Evolutionary conservation across 1,140 invertebrate species (phyloP), one percentile per base, ranked within the genome.

Genomic region (Amyelois transitella): DNA sequence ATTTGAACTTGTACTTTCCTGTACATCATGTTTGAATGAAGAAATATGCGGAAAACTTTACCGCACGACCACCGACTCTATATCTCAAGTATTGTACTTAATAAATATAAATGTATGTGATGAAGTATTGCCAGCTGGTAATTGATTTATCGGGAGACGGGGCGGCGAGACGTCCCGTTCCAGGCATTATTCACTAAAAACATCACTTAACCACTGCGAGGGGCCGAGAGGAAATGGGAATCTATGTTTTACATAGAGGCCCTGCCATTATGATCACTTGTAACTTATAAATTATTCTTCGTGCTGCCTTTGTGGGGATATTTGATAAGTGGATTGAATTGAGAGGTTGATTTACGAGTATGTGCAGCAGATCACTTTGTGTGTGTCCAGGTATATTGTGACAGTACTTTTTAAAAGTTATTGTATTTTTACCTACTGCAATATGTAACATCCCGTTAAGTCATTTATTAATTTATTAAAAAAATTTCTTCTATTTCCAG

Each of bases 101-200:
- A 14, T 14, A 38, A 14, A 38, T 38, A 38, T 38, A 38, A 14
- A 38, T 38, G n/a, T 38, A 38, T 38, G 12, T 38, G 32, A 57
- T 64, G 63, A 61, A 60, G 51, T 63, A 70, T 62, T 62, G 58
- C 62, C 54, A 57, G 62, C 44, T 58, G 66, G 73, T 78, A 68
- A 69, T 71, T 78, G 76, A 81, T 84, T 80, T 84, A 84, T 83
- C 69, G 66, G 64, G 57, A 75, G 62, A 70, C 69, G 77, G 72
- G 75, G 73, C 66, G 62, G 62, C 55, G 67, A 67, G 58, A 64
- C 69, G 67, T 68, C 68, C 73, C 69, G 69, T 62, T 66, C 68
- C 61, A 58, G 66, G 61, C 78, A 79, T 81, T 80, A 83, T 70
- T 81, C 64, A 80, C 72, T 74, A 69, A 74, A 64, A 71, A 77